Percentiles rank a stretch among this genome's conserved stretches.
These are phyloP conservation scores for Agrotis clavis DNA, from an alignment of 2,888 invertebrate species.

Conservation along the genomic window DNA sequence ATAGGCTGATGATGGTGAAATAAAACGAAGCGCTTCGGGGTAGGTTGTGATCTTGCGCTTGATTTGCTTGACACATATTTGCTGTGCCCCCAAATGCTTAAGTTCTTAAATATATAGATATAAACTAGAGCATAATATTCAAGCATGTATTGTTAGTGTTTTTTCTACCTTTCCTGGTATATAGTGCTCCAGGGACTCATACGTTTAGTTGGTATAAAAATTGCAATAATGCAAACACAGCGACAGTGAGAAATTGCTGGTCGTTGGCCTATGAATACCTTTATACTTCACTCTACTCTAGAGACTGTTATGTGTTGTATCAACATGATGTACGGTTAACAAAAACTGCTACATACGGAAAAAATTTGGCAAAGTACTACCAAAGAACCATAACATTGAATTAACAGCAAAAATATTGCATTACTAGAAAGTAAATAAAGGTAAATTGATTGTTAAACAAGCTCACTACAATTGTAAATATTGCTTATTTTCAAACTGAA, in stretches of 20 bases:
- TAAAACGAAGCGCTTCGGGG: too few relatives aligned
- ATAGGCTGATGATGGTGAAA: too few relatives aligned
- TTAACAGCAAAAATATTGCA: not conserved
- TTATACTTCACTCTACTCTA: constrained; percentile 12
- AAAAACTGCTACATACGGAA: not conserved
- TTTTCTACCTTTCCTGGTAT: constrained; percentile 15
- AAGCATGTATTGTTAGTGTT: constrained; percentile 15
- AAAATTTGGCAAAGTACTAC: not conserved
- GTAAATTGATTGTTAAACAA: too few relatives aligned
- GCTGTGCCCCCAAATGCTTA: too few relatives aligned
- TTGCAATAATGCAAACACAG: constrained; percentile 46
- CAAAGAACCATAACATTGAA: not conserved
- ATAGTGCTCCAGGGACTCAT: constrained; percentile 31
- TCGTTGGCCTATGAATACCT: constrained; percentile 29
- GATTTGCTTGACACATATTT: too few relatives aligned
- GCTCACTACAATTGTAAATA: too few relatives aligned
- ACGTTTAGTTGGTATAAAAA: constrained; percentile 38
- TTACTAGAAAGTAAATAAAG: not conserved
- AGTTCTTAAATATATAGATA: too few relatives aligned
- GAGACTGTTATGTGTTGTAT: constrained; percentile 11
- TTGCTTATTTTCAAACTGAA: too few relatives aligned
- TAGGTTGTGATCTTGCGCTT: too few relatives aligned
- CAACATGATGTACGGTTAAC: constrained; percentile 5
- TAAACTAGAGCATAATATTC: not conserved
- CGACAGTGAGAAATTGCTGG: constrained; percentile 41